phyloP scores from a whole-genome alignment of 2,888 invertebrate species.

The Mimachlamys varia region DNA sequence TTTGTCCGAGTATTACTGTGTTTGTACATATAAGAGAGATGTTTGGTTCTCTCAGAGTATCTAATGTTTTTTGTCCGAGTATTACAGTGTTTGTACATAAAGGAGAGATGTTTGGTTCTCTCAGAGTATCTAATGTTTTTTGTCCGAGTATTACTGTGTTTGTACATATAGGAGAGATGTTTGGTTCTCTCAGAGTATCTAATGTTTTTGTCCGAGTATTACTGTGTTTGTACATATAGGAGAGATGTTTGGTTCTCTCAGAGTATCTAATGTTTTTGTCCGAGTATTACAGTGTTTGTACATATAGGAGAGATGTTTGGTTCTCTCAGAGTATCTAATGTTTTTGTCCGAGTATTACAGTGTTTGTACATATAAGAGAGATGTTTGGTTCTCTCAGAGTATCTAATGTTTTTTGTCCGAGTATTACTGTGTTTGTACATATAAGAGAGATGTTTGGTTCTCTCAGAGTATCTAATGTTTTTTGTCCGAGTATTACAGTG shows the following conservation, averaged over 20 bases:
- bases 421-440: background rate
- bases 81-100: background rate
- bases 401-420: too few relatives aligned
- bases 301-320: background rate
- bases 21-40: background rate
- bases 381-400: background rate
- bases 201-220: background rate
- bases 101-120: background rate
- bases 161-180: background rate
- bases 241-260: background rate
- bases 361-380: too few relatives aligned
- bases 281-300: background rate
- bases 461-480: too few relatives aligned
- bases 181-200: too few relatives aligned
- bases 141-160: background rate
- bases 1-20: background rate
- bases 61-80: background rate
- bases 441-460: background rate
- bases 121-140: too few relatives aligned
- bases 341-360: background rate
- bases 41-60: too few relatives aligned
- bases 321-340: too few relatives aligned
- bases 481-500: background rate
- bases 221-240: background rate
- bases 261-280: too few relatives aligned